Evolutionary conservation across 1,140 invertebrate genomes (phyloP).

Genomic region (Lucilia cuprina): DNA sequence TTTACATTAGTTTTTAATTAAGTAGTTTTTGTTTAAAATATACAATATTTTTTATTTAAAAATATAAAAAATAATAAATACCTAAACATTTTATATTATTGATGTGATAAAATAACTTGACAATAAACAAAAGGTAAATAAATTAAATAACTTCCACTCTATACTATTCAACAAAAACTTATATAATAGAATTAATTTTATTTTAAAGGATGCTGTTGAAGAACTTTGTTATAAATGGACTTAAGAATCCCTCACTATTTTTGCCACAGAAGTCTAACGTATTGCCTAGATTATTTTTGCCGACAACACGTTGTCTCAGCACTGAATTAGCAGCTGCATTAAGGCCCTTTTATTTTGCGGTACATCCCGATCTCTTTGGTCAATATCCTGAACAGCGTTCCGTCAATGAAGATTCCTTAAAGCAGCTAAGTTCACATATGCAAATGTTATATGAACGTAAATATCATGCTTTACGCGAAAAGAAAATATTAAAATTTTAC

Average conservation of each 20-base stretch:
- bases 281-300: background rate
- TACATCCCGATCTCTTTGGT: constrained; percentile 94
- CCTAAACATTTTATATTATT: background rate
- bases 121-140: background rate
- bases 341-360: constrained; percentile 92
- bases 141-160: background rate
- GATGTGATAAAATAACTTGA: too few relatives aligned
- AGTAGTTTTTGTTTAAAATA: background rate
- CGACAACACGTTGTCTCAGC: constrained; percentile 29
- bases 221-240: background rate
- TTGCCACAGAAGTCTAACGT: background rate
- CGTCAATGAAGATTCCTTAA: constrained; percentile 90
- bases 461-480: constrained; percentile 66
- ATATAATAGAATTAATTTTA: background rate
- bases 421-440: constrained; percentile 84
- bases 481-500: constrained; percentile 74
- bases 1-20: background rate
- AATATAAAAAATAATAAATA: background rate
- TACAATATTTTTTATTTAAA: background rate
- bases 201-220: background rate
- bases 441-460: constrained; percentile 63
- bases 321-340: constrained; percentile 86
- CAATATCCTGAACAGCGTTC: constrained; percentile 87
- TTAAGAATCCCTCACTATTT: background rate
- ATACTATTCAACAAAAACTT: background rate